phyloP scores from a whole-genome alignment of 2,797 vertebrate genomes.

The Hypotaenidia philippensis region DNA sequence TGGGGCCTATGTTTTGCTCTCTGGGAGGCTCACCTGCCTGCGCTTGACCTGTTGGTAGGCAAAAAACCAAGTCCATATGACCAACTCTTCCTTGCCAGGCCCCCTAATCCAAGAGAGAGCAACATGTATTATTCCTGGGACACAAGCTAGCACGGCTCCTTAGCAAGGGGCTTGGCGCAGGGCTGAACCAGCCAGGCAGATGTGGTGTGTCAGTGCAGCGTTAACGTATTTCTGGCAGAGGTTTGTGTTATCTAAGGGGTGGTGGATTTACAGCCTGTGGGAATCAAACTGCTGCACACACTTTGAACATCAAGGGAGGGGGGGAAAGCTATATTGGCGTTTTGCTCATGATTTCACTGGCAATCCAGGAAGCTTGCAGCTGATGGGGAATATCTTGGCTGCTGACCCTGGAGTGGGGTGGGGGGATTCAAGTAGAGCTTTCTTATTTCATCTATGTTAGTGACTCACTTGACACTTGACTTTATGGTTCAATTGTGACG shows the following conservation, averaged over 20 bases:
- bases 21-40: fast-evolving
- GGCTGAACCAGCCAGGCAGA: background rate
- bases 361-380: background rate
- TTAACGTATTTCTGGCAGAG: background rate
- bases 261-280: slow-evolving; percentile 18
- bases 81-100: background rate
- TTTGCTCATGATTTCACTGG: slow-evolving; percentile 4
- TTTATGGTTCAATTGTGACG: background rate
- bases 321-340: background rate
- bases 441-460: slow-evolving; percentile 8
- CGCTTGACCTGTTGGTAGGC: background rate
- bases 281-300: background rate
- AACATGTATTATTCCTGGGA: background rate
- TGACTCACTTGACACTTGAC: slow-evolving; percentile 44
- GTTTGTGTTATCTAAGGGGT: background rate
- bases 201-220: background rate
- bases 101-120: background rate
- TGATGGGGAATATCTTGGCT: slow-evolving; percentile 46
- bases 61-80: background rate
- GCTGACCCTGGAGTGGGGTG: background rate
- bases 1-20: fast-evolving
- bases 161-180: background rate
- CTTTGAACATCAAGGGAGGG: background rate
- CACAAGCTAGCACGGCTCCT: background rate
- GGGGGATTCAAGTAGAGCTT: background rate